phyloP scores from a whole-genome alignment of 92 coral and sea anemone genomes.

The Bergia puertoricense region DNA sequence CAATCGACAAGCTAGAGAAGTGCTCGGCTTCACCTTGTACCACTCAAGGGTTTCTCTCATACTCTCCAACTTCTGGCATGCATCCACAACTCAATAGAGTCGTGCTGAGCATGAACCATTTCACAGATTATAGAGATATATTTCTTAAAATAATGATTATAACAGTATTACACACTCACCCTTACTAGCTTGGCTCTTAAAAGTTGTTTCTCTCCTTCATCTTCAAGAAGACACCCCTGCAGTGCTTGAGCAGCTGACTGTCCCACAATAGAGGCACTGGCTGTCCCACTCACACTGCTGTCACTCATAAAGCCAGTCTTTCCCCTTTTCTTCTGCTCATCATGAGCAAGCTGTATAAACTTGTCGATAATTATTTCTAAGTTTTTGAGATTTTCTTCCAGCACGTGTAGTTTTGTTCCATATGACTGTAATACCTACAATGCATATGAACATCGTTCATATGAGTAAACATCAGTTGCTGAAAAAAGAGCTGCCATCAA shows the following conservation, averaged over 20 bases:
- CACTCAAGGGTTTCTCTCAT: too few relatives aligned
- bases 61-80: too few relatives aligned
- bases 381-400: conserved; percentile 59
- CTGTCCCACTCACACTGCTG: conserved; percentile 23
- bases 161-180: conserved; percentile 38
- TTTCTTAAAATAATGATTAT: background rate
- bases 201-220: conserved; percentile 70
- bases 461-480: background rate
- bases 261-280: conserved; percentile 46
- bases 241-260: conserved; percentile 70
- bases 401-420: conserved; percentile 47
- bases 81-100: too few relatives aligned
- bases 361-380: conserved; percentile 61
- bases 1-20: too few relatives aligned
- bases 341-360: conserved; percentile 52
- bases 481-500: background rate
- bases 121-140: background rate
- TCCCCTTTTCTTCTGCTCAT: conserved; percentile 76
- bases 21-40: too few relatives aligned
- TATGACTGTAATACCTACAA: conserved; percentile 53
- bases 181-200: conserved; percentile 55
- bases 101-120: background rate
- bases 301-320: conserved; percentile 46
- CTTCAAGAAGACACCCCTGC: conserved; percentile 81
- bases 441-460: background rate